These are phyloP conservation scores for Pyrgus malvae DNA, from an alignment of 2,888 invertebrate species.

Conservation along the genomic window DNA sequence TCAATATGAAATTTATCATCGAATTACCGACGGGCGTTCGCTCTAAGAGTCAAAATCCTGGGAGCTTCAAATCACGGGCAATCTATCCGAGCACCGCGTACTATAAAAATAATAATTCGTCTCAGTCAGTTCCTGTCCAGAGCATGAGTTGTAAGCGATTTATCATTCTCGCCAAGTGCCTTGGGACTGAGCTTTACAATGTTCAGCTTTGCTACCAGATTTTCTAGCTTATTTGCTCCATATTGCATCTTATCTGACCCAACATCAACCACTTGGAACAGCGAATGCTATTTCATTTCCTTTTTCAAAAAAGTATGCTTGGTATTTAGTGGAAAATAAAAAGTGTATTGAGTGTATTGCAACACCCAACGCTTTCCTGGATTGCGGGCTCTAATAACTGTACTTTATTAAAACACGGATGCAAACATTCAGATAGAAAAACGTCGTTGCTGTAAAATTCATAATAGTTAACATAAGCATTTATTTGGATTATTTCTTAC, in stretches of 20 bases:
- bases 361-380: no score
- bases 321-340: no score
- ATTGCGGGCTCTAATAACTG: no score
- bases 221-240: conserved; percentile 20
- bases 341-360: no score
- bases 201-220: conserved; percentile 21
- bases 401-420: no score
- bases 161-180: conserved; percentile 21
- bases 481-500: background rate
- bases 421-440: no score
- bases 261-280: no score
- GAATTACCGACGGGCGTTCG: conserved; percentile 37
- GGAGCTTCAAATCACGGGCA: conserved; percentile 72
- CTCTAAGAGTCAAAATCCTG: conserved; percentile 54
- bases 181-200: conserved; percentile 12
- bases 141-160: conserved; percentile 31
- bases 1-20: conserved; percentile 25
- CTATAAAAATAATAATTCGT: conserved; percentile 78
- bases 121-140: conserved; percentile 43
- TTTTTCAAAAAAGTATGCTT: no score
- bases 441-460: no score
- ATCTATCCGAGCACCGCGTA: conserved; percentile 69
- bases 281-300: no score
- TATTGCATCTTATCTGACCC: conserved; percentile 1
- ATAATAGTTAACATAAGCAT: no score